Evolutionary conservation across 2,113 vertebrate species (phyloP), one percentile per base, ranked within the genome.

Genomic region (Gasterosteus aculeatus): DNA sequence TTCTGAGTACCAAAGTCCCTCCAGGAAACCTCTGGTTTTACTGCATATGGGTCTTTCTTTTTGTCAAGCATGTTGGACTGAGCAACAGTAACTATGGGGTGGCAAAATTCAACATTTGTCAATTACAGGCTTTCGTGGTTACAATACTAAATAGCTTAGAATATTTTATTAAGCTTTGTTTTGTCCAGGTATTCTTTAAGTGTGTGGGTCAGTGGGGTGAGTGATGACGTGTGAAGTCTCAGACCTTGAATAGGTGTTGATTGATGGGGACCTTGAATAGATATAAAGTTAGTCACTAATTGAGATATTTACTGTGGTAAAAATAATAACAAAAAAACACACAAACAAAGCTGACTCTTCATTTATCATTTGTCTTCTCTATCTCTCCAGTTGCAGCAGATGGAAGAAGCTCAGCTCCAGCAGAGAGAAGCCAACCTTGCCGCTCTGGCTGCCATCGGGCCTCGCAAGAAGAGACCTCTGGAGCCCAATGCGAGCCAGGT

Each of bases 391-490:
- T 89, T 98, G 87, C 96, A 99, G 62, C 96, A 97, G 62, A 74
- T 96, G 86, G 97, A 99, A 83, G 91, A 97, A 10, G 96, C 96
- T 62, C 93, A 96, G 89, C 94, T 97, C 82, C 95, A 96, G 59
- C 94, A 99, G 3, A 93, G 94, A 87, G 96, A 98, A 75, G 97
- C 98, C 51, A 99, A 99, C 91, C 93, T 96, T 31, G 95, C 97
- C 1, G 98, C 98, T 51, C 93, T 99, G 81, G 98, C 97, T 65
- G 98, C 98, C 59, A 97, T 99, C 54, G 98, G 98, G 56, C 96
- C 97, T 51, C 95, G 97, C 60, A 98, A 94, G 90, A 98, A 96
- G 82, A 96, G 96, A 91, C 88, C 94, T 6, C 10, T 95, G 80
- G 95, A 96, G 73, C 90, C 89, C 7, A 46, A 77, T 4, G 93